phyloP scores from a whole-genome alignment of 2,888 invertebrate species.

The Agriotes lineatus region DNA sequence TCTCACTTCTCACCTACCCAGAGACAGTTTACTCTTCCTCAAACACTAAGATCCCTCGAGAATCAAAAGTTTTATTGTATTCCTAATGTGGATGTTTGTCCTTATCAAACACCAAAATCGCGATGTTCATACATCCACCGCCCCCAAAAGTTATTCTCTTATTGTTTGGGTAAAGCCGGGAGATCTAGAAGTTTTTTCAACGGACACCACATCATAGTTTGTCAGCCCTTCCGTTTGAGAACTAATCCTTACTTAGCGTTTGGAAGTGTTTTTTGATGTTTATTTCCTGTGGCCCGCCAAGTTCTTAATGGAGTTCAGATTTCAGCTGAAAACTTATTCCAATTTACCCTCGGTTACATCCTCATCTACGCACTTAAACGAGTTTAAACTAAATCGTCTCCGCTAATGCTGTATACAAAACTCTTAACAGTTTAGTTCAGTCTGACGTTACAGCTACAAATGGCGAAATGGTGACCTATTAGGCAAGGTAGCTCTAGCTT shows the following conservation, averaged over 20 bases:
- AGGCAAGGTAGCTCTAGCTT: background rate
- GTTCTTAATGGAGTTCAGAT: background rate
- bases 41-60: background rate
- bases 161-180: background rate
- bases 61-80: slow-evolving; percentile 3
- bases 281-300: background rate
- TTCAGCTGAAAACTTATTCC: background rate
- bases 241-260: background rate
- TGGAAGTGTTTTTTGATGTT: slow-evolving; percentile 5
- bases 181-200: background rate
- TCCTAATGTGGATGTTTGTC: background rate
- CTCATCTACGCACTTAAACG: no score
- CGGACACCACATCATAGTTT: no score
- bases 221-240: background rate
- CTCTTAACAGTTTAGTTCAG: no score
- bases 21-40: background rate
- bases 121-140: background rate
- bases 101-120: slow-evolving; percentile 4
- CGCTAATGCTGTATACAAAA: no score
- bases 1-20: background rate
- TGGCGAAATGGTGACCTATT: no score
- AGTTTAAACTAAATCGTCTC: no score
- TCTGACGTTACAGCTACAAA: no score
- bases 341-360: background rate
- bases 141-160: background rate